These are phyloP conservation scores for Lasioglossum oenotherae DNA, from an alignment of 2,888 invertebrate genomes.

Conservation along the genomic window DNA sequence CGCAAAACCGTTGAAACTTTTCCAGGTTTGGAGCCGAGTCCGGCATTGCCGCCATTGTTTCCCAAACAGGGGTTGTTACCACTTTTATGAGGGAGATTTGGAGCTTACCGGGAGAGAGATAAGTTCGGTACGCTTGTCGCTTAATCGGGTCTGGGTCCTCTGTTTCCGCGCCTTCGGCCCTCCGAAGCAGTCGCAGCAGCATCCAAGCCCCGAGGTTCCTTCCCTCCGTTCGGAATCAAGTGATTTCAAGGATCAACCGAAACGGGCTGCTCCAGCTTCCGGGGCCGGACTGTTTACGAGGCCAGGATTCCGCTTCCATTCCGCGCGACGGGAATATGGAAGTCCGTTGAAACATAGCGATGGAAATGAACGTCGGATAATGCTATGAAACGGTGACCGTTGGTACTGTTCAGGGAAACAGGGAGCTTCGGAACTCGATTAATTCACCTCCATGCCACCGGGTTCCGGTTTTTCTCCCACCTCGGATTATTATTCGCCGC, in stretches of 20 bases:
- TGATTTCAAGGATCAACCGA: constrained; percentile 63
- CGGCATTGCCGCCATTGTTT: constrained; percentile 75
- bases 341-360: constrained; percentile 6
- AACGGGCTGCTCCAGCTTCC: constrained; percentile 33
- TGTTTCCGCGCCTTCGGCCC: constrained; percentile 51
- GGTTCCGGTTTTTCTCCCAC: not conserved
- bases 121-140: constrained; percentile 75
- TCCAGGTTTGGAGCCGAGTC: constrained; percentile 50
- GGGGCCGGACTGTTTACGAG: constrained; percentile 45
- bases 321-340: constrained; percentile 27
- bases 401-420: not conserved
- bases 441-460: not conserved
- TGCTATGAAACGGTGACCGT: not conserved
- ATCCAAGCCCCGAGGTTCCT: constrained; percentile 43
- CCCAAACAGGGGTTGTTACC: constrained; percentile 80
- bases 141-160: constrained; percentile 61
- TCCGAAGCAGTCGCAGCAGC: constrained; percentile 39
- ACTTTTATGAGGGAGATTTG: constrained; percentile 81
- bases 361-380: constrained; percentile 5
- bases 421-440: not conserved
- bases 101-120: constrained; percentile 78
- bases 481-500: not conserved
- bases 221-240: constrained; percentile 61
- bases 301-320: constrained; percentile 28
- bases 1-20: constrained; percentile 60